Conservation (phyloP, 1,140 invertebrate genomes). For the Temnothorax longispinosus region DNA sequence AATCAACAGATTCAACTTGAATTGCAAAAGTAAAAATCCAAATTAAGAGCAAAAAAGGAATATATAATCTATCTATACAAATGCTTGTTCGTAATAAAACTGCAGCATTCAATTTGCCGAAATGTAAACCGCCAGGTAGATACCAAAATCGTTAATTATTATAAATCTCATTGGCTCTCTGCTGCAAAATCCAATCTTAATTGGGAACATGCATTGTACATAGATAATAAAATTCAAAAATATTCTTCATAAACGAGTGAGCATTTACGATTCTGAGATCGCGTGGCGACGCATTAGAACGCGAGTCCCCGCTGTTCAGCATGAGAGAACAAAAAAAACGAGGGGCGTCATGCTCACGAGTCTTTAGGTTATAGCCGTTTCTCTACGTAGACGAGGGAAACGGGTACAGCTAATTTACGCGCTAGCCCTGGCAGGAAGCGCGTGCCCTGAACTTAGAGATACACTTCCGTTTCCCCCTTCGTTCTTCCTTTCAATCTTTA, state of each 20-base stretch:
- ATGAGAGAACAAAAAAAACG: conserved; percentile 16
- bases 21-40: not conserved
- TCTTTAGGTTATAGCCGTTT: conserved; percentile 58
- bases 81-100: not conserved
- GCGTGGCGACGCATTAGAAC: not conserved
- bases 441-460: conserved; percentile 7
- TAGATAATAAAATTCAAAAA: not conserved
- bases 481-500: not conserved
- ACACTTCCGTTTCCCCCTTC: not conserved
- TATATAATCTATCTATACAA: not conserved
- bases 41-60: not conserved
- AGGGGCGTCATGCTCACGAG: not conserved
- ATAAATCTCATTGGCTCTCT: not conserved
- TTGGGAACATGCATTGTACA: not conserved
- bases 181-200: not conserved
- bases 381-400: not conserved
- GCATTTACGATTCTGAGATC: not conserved
- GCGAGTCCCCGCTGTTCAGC: not conserved
- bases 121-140: not conserved
- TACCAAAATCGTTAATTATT: not conserved
- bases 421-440: conserved; percentile 6
- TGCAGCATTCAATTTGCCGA: not conserved
- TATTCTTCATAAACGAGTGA: not conserved
- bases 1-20: not conserved
- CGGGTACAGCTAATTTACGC: not conserved